Base-by-base conservation (phyloP, 2,113 vertebrate genomes). In the Dendropsophus ebraccatus region DNA sequence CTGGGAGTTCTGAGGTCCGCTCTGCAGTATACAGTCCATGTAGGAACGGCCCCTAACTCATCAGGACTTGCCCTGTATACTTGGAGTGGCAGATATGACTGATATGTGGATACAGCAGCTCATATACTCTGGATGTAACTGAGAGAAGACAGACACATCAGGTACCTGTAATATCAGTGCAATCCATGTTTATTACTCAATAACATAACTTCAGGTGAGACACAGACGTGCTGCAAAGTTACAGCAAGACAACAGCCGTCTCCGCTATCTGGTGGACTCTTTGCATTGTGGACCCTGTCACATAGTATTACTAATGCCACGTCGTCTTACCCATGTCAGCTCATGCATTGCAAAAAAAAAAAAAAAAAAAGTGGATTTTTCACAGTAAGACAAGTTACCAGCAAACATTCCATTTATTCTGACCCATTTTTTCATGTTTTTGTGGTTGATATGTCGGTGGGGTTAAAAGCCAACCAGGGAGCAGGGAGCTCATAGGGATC, bases 111-210 rank as follows among this genome's bases (percentile, higher is more conserved):
- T 52, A 5, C 2, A 52, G 50, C 16, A 17, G 50, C 50, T 17
- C 1, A 52, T 52, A 52, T 19, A 50, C 13, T 50, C 49, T 50
- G 10, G 13, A 50, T 50, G 49, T 50, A 50, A 12, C 16, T 28
- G 10, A 78, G n/a, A 78, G 52, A 58, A 6, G 30, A 58, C 76
- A 58, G 25, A 50, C 52, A 78, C 52, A 14, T 2, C 2, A 0
- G 1, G 50, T 37, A 58, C 4, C 47, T 25, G 11, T 37, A 23
- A 76, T 76, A 52, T 58, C 76, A 78, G 76, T 78, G 76, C 52
- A 78, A 78, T 78, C 19, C 50, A 56, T 56, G 76, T 78, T 78
- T 78, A 78, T 78, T 78, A 47, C 37, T 73, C 21, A 13, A n/a
- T 72, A 73, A 73, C 72, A 74, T 74, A 21, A 49, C 25, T 37